Base-by-base conservation (phyloP, 1,140 invertebrate genomes). In the Centruroides sculpturatus region DNA sequence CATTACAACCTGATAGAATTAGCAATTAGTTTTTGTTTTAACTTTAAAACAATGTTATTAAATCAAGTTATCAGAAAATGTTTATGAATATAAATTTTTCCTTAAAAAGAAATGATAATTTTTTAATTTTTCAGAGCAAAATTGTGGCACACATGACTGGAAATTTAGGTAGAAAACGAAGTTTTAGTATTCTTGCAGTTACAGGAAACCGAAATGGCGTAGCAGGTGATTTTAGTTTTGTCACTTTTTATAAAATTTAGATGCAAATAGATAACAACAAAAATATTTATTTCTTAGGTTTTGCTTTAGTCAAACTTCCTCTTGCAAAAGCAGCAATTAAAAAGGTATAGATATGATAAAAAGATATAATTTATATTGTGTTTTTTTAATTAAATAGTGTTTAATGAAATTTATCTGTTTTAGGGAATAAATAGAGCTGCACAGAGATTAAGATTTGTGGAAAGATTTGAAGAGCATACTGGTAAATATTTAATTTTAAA, bases 191-290 rank as follows among this genome's bases (percentile, higher is more conserved):
- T 46, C 78, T 87, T 66, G 83, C 84, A 47, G 82, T 95, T 3
- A 91, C 89, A 58, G 94, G 94, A 53, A 97, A 97, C 78, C 77
- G 80, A 56, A 85, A 92, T 72, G 94, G 93, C 4, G 72, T 96
- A 10, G 86, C 80, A 67, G 93, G 76, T 70, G 63, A 50, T 63
- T 56, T 36, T 65, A 57, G 55, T 61, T 48, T 50, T 52, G 35
- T 23, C 34, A 3, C 4, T 12, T 55, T 56, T 41, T 10, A 54
- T 12, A 5, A 51, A 51, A 51, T 5, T 51, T 4, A 51, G 10
- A n/a, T 6, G 5, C 10, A 51, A 23, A 9, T 51, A n/a, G 5
- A 51, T 51, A 51, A 51, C 11, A 55, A 55, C 34, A 23, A 56
- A 56, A 41, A 47, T 35, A 50, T 59, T 12, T 60, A 13, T 52